phyloP scores from a whole-genome alignment of 2,888 invertebrate genomes.

The Rutpela maculata region DNA sequence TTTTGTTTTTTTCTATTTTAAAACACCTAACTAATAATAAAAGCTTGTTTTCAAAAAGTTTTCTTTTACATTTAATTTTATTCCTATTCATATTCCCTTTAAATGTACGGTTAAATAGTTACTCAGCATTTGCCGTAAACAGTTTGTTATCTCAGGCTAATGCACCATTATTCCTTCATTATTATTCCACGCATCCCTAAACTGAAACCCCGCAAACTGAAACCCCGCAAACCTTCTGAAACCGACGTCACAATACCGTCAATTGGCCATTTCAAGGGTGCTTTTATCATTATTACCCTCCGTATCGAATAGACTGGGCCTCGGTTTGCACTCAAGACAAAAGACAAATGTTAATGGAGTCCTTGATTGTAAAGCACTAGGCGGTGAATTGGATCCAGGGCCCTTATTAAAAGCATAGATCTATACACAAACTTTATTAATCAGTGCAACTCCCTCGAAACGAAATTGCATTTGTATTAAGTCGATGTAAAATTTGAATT shows the following conservation, averaged over 20 bases:
- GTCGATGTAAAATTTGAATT: neutral
- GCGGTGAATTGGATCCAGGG: neutral
- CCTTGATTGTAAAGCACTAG: constrained; percentile 1
- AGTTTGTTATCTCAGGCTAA: neutral
- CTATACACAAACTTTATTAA: neutral
- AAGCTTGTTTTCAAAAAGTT: no score
- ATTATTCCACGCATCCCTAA: neutral
- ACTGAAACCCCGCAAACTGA: neutral
- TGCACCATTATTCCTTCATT: constrained; percentile 2
- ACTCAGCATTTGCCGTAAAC: neutral
- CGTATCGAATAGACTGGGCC: neutral
- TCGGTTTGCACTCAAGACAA: constrained; percentile 1
- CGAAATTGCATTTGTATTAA: neutral
- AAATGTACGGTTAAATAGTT: neutral
- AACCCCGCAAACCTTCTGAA: neutral
- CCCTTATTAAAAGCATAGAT: neutral
- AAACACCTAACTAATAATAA: no score
- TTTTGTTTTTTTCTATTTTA: no score
- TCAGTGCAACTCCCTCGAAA: neutral
- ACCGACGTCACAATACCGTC: neutral
- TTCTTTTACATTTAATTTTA: no score
- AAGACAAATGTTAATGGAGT: constrained; percentile 7
- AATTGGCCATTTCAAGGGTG: neutral
- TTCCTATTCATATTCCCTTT: neutral
- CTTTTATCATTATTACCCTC: constrained; percentile 4